Conservation (phyloP, 2,888 invertebrate species). For the Ormyrus pomaceus region DNA sequence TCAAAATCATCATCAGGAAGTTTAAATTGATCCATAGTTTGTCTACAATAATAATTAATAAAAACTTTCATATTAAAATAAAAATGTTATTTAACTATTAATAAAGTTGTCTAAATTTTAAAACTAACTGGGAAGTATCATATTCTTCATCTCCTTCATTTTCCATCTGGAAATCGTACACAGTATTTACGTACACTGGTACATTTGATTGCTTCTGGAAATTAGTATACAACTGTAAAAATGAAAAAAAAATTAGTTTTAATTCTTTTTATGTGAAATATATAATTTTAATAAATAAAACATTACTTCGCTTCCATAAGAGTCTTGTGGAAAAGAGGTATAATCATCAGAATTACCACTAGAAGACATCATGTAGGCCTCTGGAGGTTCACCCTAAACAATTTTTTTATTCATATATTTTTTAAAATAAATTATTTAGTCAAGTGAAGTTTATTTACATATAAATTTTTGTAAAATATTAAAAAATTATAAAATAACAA, state of each 20-base stretch:
- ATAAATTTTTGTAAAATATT: no score
- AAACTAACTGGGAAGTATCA: slow-evolving; percentile 68
- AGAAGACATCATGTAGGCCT: slow-evolving; percentile 47
- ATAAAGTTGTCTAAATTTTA: slow-evolving; percentile 26
- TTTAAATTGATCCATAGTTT: slow-evolving; percentile 71
- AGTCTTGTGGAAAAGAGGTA: slow-evolving; percentile 74
- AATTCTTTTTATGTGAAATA: background rate
- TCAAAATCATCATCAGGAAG: slow-evolving; percentile 75
- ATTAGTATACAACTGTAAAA: slow-evolving; percentile 60
- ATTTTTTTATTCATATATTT: background rate
- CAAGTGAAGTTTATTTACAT: no score
- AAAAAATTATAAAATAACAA: slow-evolving; percentile 41
- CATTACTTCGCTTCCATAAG: slow-evolving; percentile 42
- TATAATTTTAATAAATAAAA: background rate
- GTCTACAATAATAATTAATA: slow-evolving; percentile 61
- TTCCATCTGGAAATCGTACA: slow-evolving; percentile 77
- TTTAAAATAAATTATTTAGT: background rate
- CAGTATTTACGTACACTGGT: slow-evolving; percentile 80
- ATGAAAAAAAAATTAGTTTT: background rate
- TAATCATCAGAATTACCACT: slow-evolving; percentile 56
- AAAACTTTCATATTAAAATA: slow-evolving; percentile 23
- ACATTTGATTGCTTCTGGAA: slow-evolving; percentile 82
- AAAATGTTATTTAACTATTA: background rate
- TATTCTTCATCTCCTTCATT: slow-evolving; percentile 77
- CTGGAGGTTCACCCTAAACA: slow-evolving; percentile 55